Conservation (phyloP, 1,140 invertebrate species). For the Cryptotermes secundus region DNA sequence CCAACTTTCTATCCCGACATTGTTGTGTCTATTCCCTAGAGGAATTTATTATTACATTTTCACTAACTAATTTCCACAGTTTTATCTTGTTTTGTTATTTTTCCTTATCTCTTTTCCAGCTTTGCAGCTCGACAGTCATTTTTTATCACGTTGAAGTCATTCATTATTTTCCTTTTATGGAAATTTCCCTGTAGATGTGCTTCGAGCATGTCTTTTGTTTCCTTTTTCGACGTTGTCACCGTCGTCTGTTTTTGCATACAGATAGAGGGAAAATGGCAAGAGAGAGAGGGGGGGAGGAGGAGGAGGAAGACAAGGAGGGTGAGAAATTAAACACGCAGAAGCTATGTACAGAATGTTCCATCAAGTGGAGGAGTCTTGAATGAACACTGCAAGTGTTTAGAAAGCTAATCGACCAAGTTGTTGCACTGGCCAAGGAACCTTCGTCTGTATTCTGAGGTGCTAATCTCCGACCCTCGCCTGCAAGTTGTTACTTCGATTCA, state of each 20-base stretch:
- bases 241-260: conserved; percentile 6
- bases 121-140: background rate
- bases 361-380: background rate
- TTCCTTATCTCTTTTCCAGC: background rate
- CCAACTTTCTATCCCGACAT: background rate
- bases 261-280: conserved; percentile 10
- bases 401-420: no score
- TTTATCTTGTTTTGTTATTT: conserved; percentile 5
- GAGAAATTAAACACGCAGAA: background rate
- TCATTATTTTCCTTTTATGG: conserved; percentile 18
- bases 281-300: background rate
- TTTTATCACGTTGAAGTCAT: background rate
- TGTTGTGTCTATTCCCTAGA: background rate
- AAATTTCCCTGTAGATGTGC: conserved; percentile 12
- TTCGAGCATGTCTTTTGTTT: conserved; percentile 3
- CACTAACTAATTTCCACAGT: conserved; percentile 8
- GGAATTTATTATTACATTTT: conserved; percentile 7
- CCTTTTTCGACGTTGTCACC: conserved; percentile 10
- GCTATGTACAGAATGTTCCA: background rate
- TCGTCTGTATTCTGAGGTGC: no score
- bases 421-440: no score
- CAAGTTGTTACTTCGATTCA: no score
- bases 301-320: background rate
- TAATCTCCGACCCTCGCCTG: no score
- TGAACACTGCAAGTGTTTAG: no score